Percentiles rank a stretch among this genome's conserved stretches.
These are phyloP conservation scores for Ashinkailepas kermadecensis DNA, from an alignment of 2,888 invertebrate species.

Conservation along the genomic window DNA sequence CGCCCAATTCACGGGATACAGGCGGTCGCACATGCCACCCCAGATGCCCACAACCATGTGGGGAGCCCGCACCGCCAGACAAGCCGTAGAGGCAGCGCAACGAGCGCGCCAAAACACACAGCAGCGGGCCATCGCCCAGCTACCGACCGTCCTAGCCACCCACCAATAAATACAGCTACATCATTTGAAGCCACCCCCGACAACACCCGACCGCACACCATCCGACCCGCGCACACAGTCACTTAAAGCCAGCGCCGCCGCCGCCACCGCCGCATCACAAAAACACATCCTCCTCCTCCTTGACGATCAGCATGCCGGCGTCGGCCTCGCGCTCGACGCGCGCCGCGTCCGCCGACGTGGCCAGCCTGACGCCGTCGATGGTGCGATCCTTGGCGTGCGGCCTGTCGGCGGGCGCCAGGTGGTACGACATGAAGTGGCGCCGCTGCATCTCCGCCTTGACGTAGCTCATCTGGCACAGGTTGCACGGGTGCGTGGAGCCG, in stretches of 20 bases:
- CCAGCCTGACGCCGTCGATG: slow-evolving; percentile 4
- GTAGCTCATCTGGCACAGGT: slow-evolving; percentile 10
- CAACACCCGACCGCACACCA: no score
- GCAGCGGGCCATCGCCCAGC: no score
- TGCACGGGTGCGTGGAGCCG: slow-evolving; percentile 1
- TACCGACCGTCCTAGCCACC: no score
- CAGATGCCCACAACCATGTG: no score
- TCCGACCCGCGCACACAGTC: no score
- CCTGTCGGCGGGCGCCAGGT: neutral
- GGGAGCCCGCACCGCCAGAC: no score
- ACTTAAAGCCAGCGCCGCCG: neutral
- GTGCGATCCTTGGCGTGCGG: neutral
- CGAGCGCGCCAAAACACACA: no score
- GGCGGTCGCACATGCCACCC: no score
- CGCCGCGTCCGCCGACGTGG: neutral
- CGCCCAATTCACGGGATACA: no score
- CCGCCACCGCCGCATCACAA: neutral
- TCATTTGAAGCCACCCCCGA: no score
- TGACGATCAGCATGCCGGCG: neutral
- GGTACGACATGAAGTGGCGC: neutral
- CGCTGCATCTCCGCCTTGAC: neutral
- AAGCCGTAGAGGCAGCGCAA: no score
- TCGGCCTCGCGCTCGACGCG: neutral
- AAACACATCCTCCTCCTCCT: neutral
- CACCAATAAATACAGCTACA: no score